These are phyloP conservation scores for Peromyscus nudipes DNA, from an alignment of 2,797 vertebrate genomes.

Conservation along the genomic window DNA sequence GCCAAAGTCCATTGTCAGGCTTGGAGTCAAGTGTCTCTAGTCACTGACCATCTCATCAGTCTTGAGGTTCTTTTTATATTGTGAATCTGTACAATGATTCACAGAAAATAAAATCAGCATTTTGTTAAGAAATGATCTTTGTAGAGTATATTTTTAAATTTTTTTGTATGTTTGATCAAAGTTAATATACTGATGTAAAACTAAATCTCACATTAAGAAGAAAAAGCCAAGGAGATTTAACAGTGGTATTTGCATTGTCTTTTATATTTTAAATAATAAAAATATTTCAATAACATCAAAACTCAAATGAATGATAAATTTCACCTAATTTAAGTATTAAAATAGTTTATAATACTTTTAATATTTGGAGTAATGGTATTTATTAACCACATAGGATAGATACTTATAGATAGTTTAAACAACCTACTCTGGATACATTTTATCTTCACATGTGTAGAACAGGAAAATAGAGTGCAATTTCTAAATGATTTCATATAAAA, in stretches of 20 bases:
- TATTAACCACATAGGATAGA: background rate
- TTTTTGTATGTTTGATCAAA: background rate
- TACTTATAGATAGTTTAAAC: slow-evolving; percentile 46
- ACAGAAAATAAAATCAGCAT: background rate
- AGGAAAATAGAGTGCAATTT: background rate
- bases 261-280: background rate
- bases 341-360: background rate
- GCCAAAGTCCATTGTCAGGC: no score
- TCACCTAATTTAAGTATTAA: background rate
- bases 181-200: background rate
- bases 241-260: background rate
- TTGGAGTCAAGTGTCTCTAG: no score
- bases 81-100: background rate
- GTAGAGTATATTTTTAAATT: background rate
- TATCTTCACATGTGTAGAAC: background rate
- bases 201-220: background rate
- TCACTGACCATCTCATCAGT: background rate
- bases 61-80: background rate
- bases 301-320: background rate
- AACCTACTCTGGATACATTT: background rate
- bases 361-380: background rate
- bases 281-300: background rate
- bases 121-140: background rate
- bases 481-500: background rate
- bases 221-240: background rate